Evolutionary conservation across 1,140 invertebrate species (phyloP).

Genomic region (Drosophila nigrodunni): DNA sequence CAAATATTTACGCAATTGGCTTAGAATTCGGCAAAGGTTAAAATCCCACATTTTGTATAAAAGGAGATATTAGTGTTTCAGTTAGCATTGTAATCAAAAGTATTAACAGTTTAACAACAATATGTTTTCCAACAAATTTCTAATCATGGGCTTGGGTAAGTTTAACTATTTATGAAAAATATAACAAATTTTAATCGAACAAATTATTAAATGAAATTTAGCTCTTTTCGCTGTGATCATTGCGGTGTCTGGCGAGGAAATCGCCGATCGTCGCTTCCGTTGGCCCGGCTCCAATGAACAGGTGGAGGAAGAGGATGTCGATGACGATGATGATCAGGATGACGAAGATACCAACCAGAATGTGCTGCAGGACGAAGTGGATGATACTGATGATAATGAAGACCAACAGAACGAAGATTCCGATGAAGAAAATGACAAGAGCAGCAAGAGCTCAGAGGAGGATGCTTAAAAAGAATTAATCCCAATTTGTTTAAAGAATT

Average conservation of each 20-base stretch:
- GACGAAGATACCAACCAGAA: background rate
- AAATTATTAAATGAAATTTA: background rate
- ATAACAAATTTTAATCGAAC: too few species aligned
- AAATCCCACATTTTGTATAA: conserved; percentile 49
- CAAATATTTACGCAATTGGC: conserved; percentile 64
- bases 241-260: conserved; percentile 36
- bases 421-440: background rate
- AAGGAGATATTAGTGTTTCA: conserved; percentile 39
- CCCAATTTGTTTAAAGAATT: background rate
- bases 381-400: background rate
- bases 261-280: conserved; percentile 67
- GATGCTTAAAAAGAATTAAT: conserved; percentile 11
- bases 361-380: background rate
- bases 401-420: background rate
- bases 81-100: conserved; percentile 43
- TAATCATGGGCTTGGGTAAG: conserved; percentile 63
- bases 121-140: conserved; percentile 60
- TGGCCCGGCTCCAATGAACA: conserved; percentile 47
- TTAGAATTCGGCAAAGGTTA: conserved; percentile 18
- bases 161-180: background rate
- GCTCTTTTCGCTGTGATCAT: conserved; percentile 60
- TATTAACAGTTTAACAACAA: conserved; percentile 37
- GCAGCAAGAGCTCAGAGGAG: conserved; percentile 5
- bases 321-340: conserved; percentile 8
- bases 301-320: background rate